A percentile compares a stretch with the other conserved stretches of the same genome.
These are phyloP conservation scores for Byasa hedistus DNA, from an alignment of 2,888 invertebrate species.

Conservation along the genomic window DNA sequence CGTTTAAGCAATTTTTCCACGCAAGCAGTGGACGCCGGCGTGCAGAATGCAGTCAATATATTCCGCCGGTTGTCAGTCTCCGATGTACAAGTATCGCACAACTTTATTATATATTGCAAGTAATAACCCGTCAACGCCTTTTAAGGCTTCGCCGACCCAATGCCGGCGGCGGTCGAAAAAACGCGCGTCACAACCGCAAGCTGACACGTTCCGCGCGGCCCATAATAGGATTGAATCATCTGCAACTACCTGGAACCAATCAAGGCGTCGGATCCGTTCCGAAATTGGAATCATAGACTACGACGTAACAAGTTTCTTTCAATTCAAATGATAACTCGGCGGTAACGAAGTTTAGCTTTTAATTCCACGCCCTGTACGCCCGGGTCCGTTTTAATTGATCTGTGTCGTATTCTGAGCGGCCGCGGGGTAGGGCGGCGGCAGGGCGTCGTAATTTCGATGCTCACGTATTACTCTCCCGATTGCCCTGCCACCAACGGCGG, in stretches of 20 bases:
- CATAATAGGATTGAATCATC: constrained; percentile 51
- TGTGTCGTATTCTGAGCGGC: constrained; percentile 59
- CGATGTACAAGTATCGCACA: constrained; percentile 26
- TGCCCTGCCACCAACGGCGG: neutral
- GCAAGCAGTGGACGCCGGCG: neutral
- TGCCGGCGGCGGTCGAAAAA: constrained; percentile 16
- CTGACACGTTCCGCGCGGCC: constrained; percentile 17
- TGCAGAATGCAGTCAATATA: constrained; percentile 28
- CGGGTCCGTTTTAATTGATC: constrained; percentile 64
- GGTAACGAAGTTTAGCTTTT: constrained; percentile 76
- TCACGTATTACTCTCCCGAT: constrained; percentile 16
- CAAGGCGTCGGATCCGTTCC: constrained; percentile 71
- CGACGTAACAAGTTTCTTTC: constrained; percentile 77
- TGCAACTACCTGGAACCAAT: constrained; percentile 66
- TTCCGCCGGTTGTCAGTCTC: constrained; percentile 18
- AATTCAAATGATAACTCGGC: constrained; percentile 70
- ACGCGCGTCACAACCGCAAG: constrained; percentile 23
- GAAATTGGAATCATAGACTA: constrained; percentile 74
- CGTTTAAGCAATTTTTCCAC: constrained; percentile 2
- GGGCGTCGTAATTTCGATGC: constrained; percentile 22
- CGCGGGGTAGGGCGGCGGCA: constrained; percentile 44
- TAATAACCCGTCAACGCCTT: constrained; percentile 26
- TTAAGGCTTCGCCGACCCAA: constrained; percentile 16
- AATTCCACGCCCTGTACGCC: constrained; percentile 56
- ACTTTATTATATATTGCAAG: constrained; percentile 28